Evolutionary conservation across 2,113 vertebrate species (phyloP).

Genomic region (Microcebus griseorufus): DNA sequence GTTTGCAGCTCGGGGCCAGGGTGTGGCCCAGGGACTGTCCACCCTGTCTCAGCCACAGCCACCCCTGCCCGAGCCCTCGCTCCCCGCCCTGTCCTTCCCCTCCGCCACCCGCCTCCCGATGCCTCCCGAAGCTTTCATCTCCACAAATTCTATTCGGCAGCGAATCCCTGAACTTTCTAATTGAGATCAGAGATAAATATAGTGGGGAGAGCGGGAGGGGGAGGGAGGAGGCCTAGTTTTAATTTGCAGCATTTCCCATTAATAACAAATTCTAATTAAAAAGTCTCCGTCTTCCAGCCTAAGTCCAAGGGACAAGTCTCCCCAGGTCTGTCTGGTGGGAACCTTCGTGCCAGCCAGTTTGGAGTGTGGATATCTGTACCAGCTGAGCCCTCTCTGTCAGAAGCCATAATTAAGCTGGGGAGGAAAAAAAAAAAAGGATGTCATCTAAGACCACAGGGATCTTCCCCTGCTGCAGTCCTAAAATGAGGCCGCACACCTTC

Average conservation of each 20-base stretch:
- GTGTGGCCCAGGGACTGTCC: no score
- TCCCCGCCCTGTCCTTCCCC: slow-evolving; percentile 1
- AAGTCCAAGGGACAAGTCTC: slow-evolving; percentile 83
- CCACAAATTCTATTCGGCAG: slow-evolving; percentile 83
- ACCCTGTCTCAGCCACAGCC: background rate
- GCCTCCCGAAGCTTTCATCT: slow-evolving; percentile 83
- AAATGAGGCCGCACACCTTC: slow-evolving; percentile 28
- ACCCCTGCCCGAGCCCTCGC: background rate
- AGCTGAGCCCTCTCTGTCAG: slow-evolving; percentile 83
- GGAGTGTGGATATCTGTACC: slow-evolving; percentile 79
- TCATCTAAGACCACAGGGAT: slow-evolving; percentile 79
- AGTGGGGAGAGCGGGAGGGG: slow-evolving; percentile 78
- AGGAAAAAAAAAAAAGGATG: slow-evolving; percentile 74
- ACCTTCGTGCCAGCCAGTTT: slow-evolving; percentile 78
- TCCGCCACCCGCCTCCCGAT: slow-evolving; percentile 62
- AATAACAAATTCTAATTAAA: slow-evolving; percentile 90
- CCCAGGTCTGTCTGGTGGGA: slow-evolving; percentile 79
- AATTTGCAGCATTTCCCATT: slow-evolving; percentile 87
- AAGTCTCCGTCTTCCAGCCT: slow-evolving; percentile 82
- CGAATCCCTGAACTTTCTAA: slow-evolving; percentile 87
- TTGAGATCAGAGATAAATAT: slow-evolving; percentile 88
- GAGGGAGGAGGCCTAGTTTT: slow-evolving; percentile 84
- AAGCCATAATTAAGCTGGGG: slow-evolving; percentile 85
- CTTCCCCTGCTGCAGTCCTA: slow-evolving; percentile 69
- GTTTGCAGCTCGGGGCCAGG: background rate